Base-by-base conservation (phyloP, 2,113 vertebrate genomes). In the Arvicanthis niloticus region DNA sequence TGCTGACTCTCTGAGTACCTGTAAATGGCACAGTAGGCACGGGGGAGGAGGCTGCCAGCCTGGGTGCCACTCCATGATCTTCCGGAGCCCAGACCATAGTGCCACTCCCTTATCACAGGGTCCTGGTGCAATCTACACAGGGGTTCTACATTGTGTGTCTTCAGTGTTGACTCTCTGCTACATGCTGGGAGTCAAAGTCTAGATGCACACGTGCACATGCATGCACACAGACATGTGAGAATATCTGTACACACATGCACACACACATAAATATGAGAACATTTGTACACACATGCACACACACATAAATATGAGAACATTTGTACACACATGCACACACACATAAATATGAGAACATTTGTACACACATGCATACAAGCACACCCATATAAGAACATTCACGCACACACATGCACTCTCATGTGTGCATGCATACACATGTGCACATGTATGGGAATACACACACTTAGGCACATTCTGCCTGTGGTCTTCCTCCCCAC, bases 51-150 rank as follows among this genome's bases (percentile, higher is more conserved):
- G 48, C 40, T 48, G 40, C 82, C 17, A 48, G 60, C 7, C 0
- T 19, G 40, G n/a, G 15, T 26, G 7, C 29, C 34, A 4, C 5
- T 3, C 8, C 17, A 11, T 4, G 31, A 60, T 76, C 29, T 4
- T 22, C 29, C 26, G 2, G n/a, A 65, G 31, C n/a, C 24, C 21
- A 53, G 26, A 21, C 48, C 22, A 6, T 4, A 8, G 34, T n/a
- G 22, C 86, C 21, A 56, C 85, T 17, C 62, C 26, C 26, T 29
- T 34, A 86, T 87, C 67, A 40, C 34, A 70, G 45, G 45, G 19
- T 19, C 12, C 9, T 88, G 62, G 29, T 3, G 0, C 2, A 1
- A 58, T 37, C 31, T 10, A 42, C 2, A 7, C 0, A 0, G 2
- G 34, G 13, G 6, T 65, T 11, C 0, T 22, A 7, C 24, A 45